phyloP scores from a whole-genome alignment of 2,797 vertebrate species.

The Muscicapa comitata region DNA sequence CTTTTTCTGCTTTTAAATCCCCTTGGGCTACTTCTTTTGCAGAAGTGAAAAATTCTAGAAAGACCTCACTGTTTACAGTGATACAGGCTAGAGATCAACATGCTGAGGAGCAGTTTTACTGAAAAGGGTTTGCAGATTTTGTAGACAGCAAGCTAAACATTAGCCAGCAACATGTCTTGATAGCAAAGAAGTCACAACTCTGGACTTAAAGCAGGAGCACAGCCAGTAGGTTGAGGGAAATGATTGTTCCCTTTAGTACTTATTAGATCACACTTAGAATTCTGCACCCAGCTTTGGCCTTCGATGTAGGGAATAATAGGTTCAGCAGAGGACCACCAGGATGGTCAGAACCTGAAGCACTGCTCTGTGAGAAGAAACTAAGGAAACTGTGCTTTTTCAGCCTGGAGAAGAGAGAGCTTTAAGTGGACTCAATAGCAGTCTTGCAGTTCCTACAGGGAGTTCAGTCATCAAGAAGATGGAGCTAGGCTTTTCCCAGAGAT shows the following conservation, averaged over 20 bases:
- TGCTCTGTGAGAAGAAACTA: background rate
- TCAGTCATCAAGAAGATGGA: background rate
- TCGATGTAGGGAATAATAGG: background rate
- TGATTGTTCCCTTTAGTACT: background rate
- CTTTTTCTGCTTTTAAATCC: background rate
- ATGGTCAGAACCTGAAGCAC: background rate
- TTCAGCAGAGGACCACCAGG: background rate
- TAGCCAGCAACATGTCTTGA: background rate
- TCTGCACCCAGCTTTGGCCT: background rate
- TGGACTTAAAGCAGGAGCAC: background rate
- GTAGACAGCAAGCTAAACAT: background rate
- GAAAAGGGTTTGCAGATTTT: background rate
- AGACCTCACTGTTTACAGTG: background rate
- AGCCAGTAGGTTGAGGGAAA: background rate
- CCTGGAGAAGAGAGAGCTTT: background rate
- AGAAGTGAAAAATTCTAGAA: background rate
- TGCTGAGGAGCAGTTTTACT: background rate
- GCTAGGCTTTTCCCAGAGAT: background rate
- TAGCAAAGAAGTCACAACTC: background rate
- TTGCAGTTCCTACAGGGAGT: background rate
- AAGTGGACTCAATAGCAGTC: background rate
- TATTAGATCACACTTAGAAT: background rate
- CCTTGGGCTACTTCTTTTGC: background rate
- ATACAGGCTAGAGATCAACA: background rate
- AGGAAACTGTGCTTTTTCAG: background rate